Base-by-base conservation (phyloP, 2,888 invertebrate genomes). In the Noctua comes region DNA sequence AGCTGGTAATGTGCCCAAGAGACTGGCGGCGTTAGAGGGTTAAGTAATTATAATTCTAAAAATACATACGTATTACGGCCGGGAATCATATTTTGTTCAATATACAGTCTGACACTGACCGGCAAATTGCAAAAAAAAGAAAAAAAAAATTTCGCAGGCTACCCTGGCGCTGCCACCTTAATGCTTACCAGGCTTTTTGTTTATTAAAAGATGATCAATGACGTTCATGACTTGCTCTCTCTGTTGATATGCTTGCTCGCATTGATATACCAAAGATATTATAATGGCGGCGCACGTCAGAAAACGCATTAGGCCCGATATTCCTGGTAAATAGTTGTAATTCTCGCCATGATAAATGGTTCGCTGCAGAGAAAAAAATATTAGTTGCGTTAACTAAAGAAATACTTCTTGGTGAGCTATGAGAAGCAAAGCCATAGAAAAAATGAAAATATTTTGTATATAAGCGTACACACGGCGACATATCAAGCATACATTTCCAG, bases 201-300 rank as follows among this genome's bases (percentile, higher is more conserved):
- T 91, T 75, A 94, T 78, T 18, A 95, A 90, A 2, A 94, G 79
- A 79, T 94, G 93, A 82, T 96, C 95, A 24, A 94, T 92, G 18
- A 93, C 89, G 27, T 86, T 87, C 27, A 94, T 84, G 18, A 95
- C 91, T n/a, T 91, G 89, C 5, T 93, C 92, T 46, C 90, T 88
- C 77, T 95, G 91, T 11, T 88, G 86, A 84, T 95, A 95, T 7
- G 90, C 90, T 18, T 87, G 90, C 83, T 95, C 95, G 76, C 95
- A 94, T 74, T 94, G 92, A n/a, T 88, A 72, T 21, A 94, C 93
- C 48, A 96, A 82, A 68, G 88, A 92, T 43, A 93, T 75, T 1
- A 95, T 79, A 10, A 95, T 90, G 6, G 86, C 75, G 2, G 89
- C 91, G 80, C 95, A 95, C 1, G 91, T 90, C 31, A 93, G 24